These are phyloP conservation scores for Trichogramma pretiosum DNA, from an alignment of 1,140 invertebrate species.

Conservation along the genomic window DNA sequence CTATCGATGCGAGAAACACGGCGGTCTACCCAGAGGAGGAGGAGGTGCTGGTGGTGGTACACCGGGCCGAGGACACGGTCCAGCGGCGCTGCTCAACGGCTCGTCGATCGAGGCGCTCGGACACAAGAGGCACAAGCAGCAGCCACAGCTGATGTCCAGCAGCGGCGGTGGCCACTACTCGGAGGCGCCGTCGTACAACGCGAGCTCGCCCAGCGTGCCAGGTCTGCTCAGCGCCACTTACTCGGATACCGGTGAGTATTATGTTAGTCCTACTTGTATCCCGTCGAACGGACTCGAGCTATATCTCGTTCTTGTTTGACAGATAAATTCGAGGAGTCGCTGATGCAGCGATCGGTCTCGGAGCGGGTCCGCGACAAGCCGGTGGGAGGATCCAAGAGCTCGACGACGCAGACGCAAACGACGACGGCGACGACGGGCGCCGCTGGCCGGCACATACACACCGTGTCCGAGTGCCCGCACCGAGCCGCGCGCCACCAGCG, in stretches of 20 bases:
- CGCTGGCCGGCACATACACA: constrained; percentile 16
- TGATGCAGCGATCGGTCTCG: constrained; percentile 49
- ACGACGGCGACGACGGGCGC: constrained; percentile 2
- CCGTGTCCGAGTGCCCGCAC: constrained; percentile 36
- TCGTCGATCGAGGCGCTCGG: too few species aligned
- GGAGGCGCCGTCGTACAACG: constrained; percentile 29
- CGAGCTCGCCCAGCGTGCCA: constrained; percentile 38
- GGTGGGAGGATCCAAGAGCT: constrained; percentile 10
- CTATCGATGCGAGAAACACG: constrained; percentile 40
- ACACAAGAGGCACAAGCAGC: constrained; percentile 23
- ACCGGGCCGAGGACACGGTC: too few species aligned
- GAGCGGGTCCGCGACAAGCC: constrained; percentile 42
- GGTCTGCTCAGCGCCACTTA: constrained; percentile 34
- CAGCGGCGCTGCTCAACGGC: constrained; percentile 37
- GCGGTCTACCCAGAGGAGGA: constrained; percentile 29
- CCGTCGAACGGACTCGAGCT: neutral
- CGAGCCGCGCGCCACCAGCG: constrained; percentile 29
- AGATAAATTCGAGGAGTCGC: constrained; percentile 39
- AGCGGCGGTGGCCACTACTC: constrained; percentile 3
- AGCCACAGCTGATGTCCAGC: neutral
- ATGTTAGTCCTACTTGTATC: too few species aligned
- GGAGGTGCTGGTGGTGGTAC: constrained; percentile 14
- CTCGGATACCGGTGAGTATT: constrained; percentile 34
- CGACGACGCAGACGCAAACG: neutral
- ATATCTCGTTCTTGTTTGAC: constrained; percentile 7